These are phyloP conservation scores for Trissolcus japonicus DNA, from an alignment of 2,888 invertebrate genomes.

Conservation along the genomic window DNA sequence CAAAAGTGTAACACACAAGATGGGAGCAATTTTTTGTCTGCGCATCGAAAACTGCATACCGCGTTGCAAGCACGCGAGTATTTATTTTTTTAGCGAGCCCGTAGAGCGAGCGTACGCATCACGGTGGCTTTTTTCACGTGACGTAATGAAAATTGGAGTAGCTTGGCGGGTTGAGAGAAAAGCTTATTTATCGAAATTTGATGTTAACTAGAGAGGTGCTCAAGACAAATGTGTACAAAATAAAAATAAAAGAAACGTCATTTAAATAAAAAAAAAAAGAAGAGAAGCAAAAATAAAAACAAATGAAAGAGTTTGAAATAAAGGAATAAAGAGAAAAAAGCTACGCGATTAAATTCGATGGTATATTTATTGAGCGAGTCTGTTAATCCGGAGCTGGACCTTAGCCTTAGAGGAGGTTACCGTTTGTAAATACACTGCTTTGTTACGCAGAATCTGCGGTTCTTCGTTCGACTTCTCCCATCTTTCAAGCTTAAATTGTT, in stretches of 20 bases:
- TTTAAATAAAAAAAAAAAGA: constrained; percentile 13
- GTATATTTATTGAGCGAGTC: constrained; percentile 63
- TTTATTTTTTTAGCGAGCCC: constrained; percentile 57
- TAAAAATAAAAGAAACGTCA: constrained; percentile 42
- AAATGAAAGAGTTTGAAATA: constrained; percentile 23
- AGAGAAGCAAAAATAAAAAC: constrained; percentile 31
- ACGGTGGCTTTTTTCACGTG: constrained; percentile 53
- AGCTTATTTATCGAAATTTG: constrained; percentile 59
- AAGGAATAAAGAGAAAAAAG: not conserved
- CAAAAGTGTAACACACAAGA: constrained; percentile 32
- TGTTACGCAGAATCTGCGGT: constrained; percentile 24
- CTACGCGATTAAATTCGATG: constrained; percentile 60
- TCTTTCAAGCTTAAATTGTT: constrained; percentile 31
- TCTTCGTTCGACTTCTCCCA: constrained; percentile 36
- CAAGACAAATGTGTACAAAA: constrained; percentile 69
- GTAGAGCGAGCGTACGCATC: constrained; percentile 44
- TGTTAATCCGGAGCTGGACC: constrained; percentile 36
- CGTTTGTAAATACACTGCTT: constrained; percentile 46
- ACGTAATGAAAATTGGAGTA: constrained; percentile 48
- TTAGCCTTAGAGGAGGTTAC: constrained; percentile 35
- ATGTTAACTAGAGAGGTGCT: constrained; percentile 67
- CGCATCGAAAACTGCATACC: constrained; percentile 48
- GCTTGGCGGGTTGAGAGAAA: constrained; percentile 49
- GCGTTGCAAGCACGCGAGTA: constrained; percentile 41
- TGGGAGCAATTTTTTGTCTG: constrained; percentile 50